These are phyloP conservation scores for Trachurus trachurus DNA, from an alignment of 2,797 vertebrate genomes.

Conservation along the genomic window DNA sequence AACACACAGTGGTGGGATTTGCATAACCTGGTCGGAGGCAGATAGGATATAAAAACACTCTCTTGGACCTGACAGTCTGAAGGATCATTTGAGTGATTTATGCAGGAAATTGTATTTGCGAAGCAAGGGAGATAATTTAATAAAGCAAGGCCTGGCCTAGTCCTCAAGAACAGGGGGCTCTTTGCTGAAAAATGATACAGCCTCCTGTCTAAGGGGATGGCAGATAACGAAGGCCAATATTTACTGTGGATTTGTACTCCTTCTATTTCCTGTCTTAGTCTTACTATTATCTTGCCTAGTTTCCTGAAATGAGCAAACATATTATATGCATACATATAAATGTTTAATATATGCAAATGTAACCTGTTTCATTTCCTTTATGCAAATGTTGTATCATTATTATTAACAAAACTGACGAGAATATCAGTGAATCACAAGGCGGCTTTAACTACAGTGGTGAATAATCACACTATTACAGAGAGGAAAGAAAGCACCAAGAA, in stretches of 20 bases:
- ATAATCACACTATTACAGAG: slow-evolving; percentile 71
- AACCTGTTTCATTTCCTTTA: slow-evolving; percentile 84
- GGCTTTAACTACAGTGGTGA: slow-evolving; percentile 69
- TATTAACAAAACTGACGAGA: slow-evolving; percentile 79
- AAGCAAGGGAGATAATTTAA: slow-evolving; percentile 87
- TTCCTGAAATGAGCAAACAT: slow-evolving; percentile 80
- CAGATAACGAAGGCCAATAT: slow-evolving; percentile 85
- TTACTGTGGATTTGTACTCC: slow-evolving; percentile 79
- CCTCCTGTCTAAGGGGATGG: slow-evolving; percentile 75
- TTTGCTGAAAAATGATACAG: slow-evolving; percentile 85
- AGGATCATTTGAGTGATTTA: slow-evolving; percentile 89
- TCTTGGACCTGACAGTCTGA: slow-evolving; percentile 83
- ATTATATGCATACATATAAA: slow-evolving; percentile 80
- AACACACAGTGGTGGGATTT: slow-evolving; percentile 77
- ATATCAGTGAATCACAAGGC: slow-evolving; percentile 72
- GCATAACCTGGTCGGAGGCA: slow-evolving; percentile 83
- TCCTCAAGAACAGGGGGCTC: slow-evolving; percentile 82
- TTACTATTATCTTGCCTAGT: slow-evolving; percentile 77
- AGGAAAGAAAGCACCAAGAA: slow-evolving; percentile 48
- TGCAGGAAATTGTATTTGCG: slow-evolving; percentile 87
- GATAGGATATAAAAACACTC: slow-evolving; percentile 84
- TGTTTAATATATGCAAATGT: slow-evolving; percentile 85
- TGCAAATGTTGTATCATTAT: slow-evolving; percentile 83
- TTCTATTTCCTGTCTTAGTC: slow-evolving; percentile 83
- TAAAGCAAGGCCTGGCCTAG: slow-evolving; percentile 83